Percentiles rank a stretch among this genome's conserved stretches.
These are phyloP conservation scores for Oeneis ivallda DNA, from an alignment of 2,888 invertebrate genomes.

Conservation along the genomic window DNA sequence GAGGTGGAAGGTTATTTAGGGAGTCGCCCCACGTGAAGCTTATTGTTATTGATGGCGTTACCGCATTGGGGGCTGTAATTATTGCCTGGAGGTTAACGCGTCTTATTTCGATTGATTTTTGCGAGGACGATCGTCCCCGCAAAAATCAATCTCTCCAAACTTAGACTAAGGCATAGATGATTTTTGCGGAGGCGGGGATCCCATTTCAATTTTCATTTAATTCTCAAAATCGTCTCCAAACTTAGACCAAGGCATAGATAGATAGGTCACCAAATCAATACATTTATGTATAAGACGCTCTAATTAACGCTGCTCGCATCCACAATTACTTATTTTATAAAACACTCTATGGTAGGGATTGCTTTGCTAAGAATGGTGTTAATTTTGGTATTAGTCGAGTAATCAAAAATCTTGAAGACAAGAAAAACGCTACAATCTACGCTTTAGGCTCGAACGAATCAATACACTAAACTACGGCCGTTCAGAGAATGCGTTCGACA, in stretches of 20 bases:
- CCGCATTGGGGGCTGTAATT: conserved; percentile 39
- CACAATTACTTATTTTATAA: not conserved
- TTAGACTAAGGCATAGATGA: not conserved
- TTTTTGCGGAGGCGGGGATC: no score
- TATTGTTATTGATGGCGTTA: conserved; percentile 33
- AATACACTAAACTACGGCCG: no score
- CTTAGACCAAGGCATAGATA: not conserved
- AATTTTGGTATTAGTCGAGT: not conserved
- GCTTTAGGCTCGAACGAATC: not conserved
- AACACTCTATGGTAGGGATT: not conserved
- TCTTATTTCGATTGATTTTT: conserved; percentile 36
- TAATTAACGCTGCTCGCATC: not conserved
- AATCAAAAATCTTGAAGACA: not conserved
- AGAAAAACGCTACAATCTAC: not conserved
- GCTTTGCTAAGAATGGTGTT: not conserved
- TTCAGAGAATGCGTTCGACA: no score
- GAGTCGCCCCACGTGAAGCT: conserved; percentile 29
- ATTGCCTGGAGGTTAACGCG: conserved; percentile 32
- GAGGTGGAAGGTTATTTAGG: conserved; percentile 22
- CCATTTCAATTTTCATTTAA: no score
- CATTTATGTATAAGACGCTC: not conserved
- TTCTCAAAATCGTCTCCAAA: not conserved
- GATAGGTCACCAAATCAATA: not conserved
- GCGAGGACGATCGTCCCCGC: no score
- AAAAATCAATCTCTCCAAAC: not conserved